Percentiles rank a stretch among this genome's conserved stretches.
phyloP scores from a whole-genome alignment of 2,797 vertebrate genomes.

The Bucorvus abyssinicus region DNA sequence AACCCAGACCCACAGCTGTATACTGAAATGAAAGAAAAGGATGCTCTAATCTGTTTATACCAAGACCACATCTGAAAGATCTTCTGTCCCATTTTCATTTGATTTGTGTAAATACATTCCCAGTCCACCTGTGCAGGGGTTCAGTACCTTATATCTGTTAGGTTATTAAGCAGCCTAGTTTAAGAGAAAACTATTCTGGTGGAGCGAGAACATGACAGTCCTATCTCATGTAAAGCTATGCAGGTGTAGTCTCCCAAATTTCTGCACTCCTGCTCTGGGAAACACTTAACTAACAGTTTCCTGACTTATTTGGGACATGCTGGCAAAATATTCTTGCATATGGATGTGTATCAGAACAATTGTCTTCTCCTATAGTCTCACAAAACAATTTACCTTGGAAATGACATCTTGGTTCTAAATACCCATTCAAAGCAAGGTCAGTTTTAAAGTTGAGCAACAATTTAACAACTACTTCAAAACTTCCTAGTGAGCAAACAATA shows the following conservation, averaged over 20 bases:
- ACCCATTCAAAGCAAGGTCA: neutral
- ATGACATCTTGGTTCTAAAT: neutral
- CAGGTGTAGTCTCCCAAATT: neutral
- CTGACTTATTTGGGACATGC: neutral
- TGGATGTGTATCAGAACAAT: neutral
- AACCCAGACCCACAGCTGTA: neutral
- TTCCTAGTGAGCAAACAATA: neutral
- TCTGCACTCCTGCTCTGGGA: neutral
- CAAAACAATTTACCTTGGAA: neutral
- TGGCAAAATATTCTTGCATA: neutral
- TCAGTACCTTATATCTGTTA: neutral
- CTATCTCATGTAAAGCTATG: neutral
- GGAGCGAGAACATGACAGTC: neutral
- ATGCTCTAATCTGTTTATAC: neutral
- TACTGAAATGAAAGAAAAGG: neutral
- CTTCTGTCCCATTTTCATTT: neutral
- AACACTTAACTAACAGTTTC: neutral
- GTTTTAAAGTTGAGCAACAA: neutral
- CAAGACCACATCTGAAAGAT: neutral
- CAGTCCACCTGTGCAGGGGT: neutral
- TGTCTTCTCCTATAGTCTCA: neutral
- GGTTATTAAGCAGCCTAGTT: neutral
- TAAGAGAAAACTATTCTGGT: neutral
- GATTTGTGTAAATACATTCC: neutral
- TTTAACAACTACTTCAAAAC: neutral